Conservation (phyloP, 2,888 invertebrate species). For the Zygothrica quintamaculata region DNA sequence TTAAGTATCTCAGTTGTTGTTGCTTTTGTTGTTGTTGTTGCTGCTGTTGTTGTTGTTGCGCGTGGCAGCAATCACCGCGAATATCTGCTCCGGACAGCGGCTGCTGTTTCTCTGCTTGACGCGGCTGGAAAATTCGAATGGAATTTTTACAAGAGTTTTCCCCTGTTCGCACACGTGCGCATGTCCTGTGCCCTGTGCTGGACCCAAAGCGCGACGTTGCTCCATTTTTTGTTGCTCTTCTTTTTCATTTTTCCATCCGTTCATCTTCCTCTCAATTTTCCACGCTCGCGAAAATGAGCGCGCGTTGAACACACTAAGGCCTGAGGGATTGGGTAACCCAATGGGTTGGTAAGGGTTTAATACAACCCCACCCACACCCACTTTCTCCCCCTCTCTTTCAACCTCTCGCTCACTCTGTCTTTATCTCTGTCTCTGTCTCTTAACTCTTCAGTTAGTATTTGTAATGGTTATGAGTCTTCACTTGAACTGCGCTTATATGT, state of each 20-base stretch:
- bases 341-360: conserved; percentile 7
- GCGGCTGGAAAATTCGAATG: conserved; percentile 69
- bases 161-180: conserved; percentile 72
- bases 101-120: conserved; percentile 60
- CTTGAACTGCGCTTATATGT: conserved; percentile 40
- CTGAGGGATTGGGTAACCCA: conserved; percentile 29
- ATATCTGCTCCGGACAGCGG: conserved; percentile 62
- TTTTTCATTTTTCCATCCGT: conserved; percentile 34
- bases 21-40: conserved; percentile 6
- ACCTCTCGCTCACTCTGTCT: conserved; percentile 8
- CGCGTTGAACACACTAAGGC: conserved; percentile 33
- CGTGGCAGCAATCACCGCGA: conserved; percentile 47
- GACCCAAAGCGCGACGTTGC: conserved; percentile 42
- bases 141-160: conserved; percentile 59
- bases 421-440: conserved; percentile 3
- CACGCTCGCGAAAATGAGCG: conserved; percentile 79
- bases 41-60: conserved; percentile 39
- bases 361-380: not conserved
- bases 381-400: conserved; percentile 3
- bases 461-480: conserved; percentile 48
- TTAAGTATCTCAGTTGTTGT: conserved; percentile 18
- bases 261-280: conserved; percentile 59
- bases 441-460: conserved; percentile 56
- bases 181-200: conserved; percentile 64
- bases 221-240: conserved; percentile 66